phyloP scores from a whole-genome alignment of 2,888 invertebrate species.

The Camponotus fellah region DNA sequence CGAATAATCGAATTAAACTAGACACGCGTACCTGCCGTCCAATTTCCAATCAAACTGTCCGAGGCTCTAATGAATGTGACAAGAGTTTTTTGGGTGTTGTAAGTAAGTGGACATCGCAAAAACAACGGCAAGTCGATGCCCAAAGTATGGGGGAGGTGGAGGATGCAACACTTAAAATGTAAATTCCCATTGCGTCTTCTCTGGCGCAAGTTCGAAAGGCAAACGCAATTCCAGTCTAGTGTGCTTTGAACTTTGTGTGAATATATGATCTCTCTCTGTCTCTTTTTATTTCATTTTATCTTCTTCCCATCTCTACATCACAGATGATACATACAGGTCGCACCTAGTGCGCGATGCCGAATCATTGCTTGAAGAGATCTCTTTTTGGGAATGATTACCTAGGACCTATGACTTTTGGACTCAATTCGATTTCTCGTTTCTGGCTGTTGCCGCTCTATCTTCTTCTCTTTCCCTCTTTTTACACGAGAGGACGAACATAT shows the following conservation, averaged over 20 bases:
- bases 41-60: constrained; percentile 78
- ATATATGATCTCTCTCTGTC: background rate
- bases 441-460: too few relatives aligned
- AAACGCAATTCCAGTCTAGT: constrained; percentile 71
- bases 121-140: constrained; percentile 39
- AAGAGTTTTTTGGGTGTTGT: background rate
- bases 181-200: constrained; percentile 71
- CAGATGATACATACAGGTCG: background rate
- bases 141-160: background rate
- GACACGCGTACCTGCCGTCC: constrained; percentile 29
- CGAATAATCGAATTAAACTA: constrained; percentile 5
- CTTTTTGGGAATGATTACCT: background rate
- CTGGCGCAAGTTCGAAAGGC: constrained; percentile 71
- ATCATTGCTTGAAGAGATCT: constrained; percentile 33
- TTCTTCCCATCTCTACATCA: constrained; percentile 32
- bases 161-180: constrained; percentile 73
- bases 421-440: too few relatives aligned
- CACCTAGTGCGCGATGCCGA: constrained; percentile 25
- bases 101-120: background rate
- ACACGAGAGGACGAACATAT: too few relatives aligned
- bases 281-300: constrained; percentile 22
- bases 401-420: too few relatives aligned
- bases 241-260: background rate
- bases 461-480: too few relatives aligned
- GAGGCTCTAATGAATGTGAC: constrained; percentile 74